phyloP scores from a whole-genome alignment of 2,888 invertebrate species.

The Chaetogeoica ovagalla region DNA sequence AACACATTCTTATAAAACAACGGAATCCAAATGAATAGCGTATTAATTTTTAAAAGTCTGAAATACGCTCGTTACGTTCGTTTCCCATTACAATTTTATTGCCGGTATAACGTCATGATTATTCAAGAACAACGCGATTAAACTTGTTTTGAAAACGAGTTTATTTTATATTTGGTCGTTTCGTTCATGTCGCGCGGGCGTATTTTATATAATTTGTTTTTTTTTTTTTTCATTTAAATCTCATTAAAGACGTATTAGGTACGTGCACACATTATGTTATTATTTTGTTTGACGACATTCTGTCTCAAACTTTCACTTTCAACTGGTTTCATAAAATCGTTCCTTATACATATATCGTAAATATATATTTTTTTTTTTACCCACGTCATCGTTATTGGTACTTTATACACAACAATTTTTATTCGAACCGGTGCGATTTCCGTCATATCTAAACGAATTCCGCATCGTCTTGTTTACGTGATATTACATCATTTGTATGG shows the following conservation, averaged over 20 bases:
- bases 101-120: too few species aligned
- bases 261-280: not conserved
- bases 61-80: too few species aligned
- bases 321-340: constrained; percentile 37
- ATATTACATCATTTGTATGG: too few species aligned
- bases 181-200: too few species aligned
- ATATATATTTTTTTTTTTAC: not conserved
- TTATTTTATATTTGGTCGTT: too few species aligned
- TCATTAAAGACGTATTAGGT: constrained; percentile 12
- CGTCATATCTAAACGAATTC: not conserved
- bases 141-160: too few species aligned
- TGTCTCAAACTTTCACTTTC: constrained; percentile 45
- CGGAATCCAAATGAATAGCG: too few species aligned
- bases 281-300: constrained; percentile 31
- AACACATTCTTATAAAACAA: too few species aligned
- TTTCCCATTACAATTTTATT: too few species aligned
- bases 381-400: not conserved
- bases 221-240: not conserved
- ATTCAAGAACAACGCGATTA: too few species aligned
- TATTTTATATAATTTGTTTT: too few species aligned
- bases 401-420: not conserved
- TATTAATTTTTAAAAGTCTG: too few species aligned
- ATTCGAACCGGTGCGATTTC: not conserved
- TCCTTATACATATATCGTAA: not conserved
- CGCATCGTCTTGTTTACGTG: not conserved